A percentile compares a stretch with the other conserved stretches of the same genome.
Conservation (phyloP, 2,888 invertebrate genomes). For the Melanostoma scalare region DNA sequence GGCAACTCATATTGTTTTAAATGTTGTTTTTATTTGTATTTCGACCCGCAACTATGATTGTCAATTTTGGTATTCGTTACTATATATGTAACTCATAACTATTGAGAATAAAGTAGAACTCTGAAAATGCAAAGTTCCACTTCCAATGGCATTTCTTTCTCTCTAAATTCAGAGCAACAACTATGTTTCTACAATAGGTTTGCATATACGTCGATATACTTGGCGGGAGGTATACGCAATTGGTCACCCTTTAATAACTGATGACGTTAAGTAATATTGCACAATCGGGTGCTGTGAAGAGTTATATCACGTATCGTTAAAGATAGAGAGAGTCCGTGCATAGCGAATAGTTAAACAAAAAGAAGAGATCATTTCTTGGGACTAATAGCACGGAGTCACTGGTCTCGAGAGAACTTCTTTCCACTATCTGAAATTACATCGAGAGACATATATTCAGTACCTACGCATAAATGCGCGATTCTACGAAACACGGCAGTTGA, state of each 20-base stretch:
- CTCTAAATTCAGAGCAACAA: too few relatives aligned
- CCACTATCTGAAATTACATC: constrained; percentile 68
- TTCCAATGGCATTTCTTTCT: too few relatives aligned
- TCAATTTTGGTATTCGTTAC: too few relatives aligned
- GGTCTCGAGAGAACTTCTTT: constrained; percentile 60
- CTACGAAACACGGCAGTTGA: constrained; percentile 55
- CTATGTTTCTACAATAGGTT: too few relatives aligned
- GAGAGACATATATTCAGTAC: constrained; percentile 24
- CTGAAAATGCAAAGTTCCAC: too few relatives aligned
- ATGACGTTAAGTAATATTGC: constrained; percentile 55
- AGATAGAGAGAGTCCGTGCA: constrained; percentile 50
- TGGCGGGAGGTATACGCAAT: too few relatives aligned
- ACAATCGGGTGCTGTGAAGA: constrained; percentile 59
- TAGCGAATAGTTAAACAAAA: constrained; percentile 11
- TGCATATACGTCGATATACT: too few relatives aligned
- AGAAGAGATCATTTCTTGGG: constrained; percentile 16
- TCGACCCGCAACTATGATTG: too few relatives aligned
- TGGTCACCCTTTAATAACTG: constrained; percentile 32
- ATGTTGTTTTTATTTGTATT: too few relatives aligned
- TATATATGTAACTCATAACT: too few relatives aligned
- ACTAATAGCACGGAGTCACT: constrained; percentile 33
- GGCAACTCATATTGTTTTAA: too few relatives aligned
- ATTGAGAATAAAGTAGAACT: too few relatives aligned
- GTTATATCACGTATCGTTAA: constrained; percentile 62
- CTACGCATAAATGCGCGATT: constrained; percentile 57